These are phyloP conservation scores for Gymnobelideus leadbeateri DNA, from an alignment of 2,113 vertebrate genomes.

Conservation along the genomic window DNA sequence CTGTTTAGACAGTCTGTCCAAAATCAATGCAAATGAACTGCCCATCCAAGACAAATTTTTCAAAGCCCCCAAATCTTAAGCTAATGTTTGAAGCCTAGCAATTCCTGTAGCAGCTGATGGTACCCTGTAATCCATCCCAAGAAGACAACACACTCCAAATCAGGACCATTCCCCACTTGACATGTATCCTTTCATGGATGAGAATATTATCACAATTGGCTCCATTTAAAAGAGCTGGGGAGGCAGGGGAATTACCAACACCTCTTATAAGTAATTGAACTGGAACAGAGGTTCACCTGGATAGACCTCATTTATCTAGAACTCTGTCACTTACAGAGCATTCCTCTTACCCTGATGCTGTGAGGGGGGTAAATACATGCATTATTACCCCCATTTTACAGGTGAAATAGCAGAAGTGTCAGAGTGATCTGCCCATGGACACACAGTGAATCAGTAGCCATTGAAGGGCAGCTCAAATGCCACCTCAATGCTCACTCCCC, in stretches of 20 bases:
- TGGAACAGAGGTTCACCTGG: neutral
- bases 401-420: neutral
- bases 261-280: conserved; percentile 55
- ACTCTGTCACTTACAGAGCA: neutral
- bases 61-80: conserved; percentile 18
- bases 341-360: neutral
- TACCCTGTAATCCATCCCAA: conserved; percentile 50
- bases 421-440: neutral
- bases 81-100: conserved; percentile 39
- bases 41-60: conserved; percentile 57
- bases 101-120: conserved; percentile 50
- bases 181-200: conserved; percentile 56
- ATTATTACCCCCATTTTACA: neutral
- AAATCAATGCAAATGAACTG: conserved; percentile 52
- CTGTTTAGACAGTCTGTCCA: conserved; percentile 40
- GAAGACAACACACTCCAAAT: conserved; percentile 38
- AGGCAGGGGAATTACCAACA: neutral
- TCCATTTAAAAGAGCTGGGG: conserved; percentile 8
- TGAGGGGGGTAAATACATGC: neutral
- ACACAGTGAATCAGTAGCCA: neutral
- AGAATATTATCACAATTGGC: conserved; percentile 6
- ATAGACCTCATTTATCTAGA: neutral
- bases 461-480: neutral
- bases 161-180: conserved; percentile 55
- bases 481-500: neutral